Conservation (phyloP, 2,113 vertebrate genomes). For the Onychostoma macrolepis region DNA sequence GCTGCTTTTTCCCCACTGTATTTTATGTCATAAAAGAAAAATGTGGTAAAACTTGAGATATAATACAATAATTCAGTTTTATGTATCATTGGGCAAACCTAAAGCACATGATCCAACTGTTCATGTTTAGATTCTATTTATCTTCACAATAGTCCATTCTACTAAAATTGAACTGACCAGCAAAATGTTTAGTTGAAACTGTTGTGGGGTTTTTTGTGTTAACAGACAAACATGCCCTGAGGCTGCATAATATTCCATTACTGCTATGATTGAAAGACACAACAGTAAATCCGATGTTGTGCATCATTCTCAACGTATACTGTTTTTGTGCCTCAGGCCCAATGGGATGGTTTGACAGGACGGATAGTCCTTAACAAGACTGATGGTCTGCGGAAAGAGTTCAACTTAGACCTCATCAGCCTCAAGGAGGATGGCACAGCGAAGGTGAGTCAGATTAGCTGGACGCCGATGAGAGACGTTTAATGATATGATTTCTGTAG, state of each 20-base stretch:
- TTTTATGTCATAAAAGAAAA: background rate
- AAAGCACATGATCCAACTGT: background rate
- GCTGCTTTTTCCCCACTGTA: background rate
- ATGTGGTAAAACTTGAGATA: background rate
- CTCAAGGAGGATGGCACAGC: constrained; percentile 93
- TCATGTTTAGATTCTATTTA: background rate
- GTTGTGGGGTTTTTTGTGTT: background rate
- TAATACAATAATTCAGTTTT: background rate
- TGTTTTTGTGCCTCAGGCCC: constrained; percentile 76
- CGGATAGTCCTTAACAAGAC: constrained; percentile 95
- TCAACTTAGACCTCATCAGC: constrained; percentile 97
- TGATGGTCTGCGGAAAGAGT: constrained; percentile 92
- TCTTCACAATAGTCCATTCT: background rate
- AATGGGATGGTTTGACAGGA: constrained; percentile 95
- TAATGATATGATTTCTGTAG: background rate
- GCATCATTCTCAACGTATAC: constrained; percentile 39
- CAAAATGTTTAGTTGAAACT: constrained; percentile 8
- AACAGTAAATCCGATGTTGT: constrained; percentile 14
- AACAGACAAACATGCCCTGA: background rate
- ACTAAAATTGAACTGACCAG: background rate
- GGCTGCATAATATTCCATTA: constrained; percentile 16
- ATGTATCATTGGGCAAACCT: background rate
- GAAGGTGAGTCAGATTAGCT: constrained; percentile 81
- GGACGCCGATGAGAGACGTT: background rate
- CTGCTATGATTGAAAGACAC: constrained; percentile 10